Base-by-base conservation (phyloP, 2,888 invertebrate genomes). In the Sclerodermus sp. region DNA sequence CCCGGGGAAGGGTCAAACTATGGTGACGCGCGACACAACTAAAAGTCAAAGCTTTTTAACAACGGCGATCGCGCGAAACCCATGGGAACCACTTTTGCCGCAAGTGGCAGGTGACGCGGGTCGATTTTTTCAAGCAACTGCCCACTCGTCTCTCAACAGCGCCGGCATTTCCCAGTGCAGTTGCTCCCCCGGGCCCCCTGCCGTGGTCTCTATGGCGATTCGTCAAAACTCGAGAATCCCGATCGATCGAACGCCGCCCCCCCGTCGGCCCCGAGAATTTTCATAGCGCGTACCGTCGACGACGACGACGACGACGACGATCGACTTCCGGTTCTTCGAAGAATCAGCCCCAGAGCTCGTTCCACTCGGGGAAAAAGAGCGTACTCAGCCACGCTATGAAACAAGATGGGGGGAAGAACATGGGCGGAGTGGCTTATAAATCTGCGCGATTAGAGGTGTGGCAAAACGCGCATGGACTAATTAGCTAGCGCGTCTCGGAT, bases 401-500 rank as follows among this genome's bases (percentile, higher is more conserved):
- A n/a, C n/a, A n/a, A n/a, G n/a, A n/a, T n/a, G n/a, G n/a, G n/a
- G n/a, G n/a, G n/a, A n/a, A n/a, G n/a, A n/a, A n/a, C n/a, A n/a
- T n/a, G n/a, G n/a, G n/a, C n/a, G n/a, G n/a, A n/a, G n/a, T n/a
- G n/a, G 52, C 49, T 45, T 58, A 55, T 61, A 62, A 62, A 62
- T 61, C 55, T 48, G 38, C n/a, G n/a, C 57, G 47, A 55, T 66
- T 62, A 57, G 49, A 44, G 41, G 49, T 42, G 51, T 46, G 57
- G 45, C 39, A 47, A 45, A 43, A 13, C 36, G 47, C 41, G 51
- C 58, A 51, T 42, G 57, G 57, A 63, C 62, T 67, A 68, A 70
- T 70, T 66, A 70, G 65, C 57, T 55, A 40, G 60, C 65, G 70
- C 68, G 67, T 70, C 70, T 57, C 48, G 34, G 44, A 51, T 59